phyloP scores from a whole-genome alignment of 2,888 invertebrate species.

The Physocephala rufipes region DNA sequence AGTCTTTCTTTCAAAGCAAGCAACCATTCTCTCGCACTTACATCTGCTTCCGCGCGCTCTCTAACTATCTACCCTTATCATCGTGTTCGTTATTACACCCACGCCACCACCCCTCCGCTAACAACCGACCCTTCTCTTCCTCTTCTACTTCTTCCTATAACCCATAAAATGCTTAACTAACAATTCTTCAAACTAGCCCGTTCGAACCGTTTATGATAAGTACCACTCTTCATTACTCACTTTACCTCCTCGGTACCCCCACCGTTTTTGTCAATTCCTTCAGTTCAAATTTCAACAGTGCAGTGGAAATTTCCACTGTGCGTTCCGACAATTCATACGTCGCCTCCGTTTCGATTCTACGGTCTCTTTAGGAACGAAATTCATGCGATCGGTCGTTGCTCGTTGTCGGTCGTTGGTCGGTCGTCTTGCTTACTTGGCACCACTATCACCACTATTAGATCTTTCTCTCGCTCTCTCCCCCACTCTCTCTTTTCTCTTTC shows the following conservation, averaged over 20 bases:
- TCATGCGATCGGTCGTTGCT: constrained; percentile 1
- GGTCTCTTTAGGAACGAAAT: constrained; percentile 14
- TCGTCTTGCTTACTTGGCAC: no score
- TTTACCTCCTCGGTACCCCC: neutral
- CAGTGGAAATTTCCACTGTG: constrained; percentile 61
- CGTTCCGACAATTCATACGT: constrained; percentile 25
- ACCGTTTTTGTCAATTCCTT: constrained; percentile 17
- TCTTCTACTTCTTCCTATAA: no score
- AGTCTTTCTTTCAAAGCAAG: no score
- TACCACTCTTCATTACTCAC: neutral
- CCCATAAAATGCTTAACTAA: neutral
- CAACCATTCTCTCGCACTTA: no score
- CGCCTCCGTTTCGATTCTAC: constrained; percentile 16
- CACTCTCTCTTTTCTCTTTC: no score
- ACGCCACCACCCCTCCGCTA: neutral
- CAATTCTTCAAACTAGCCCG: neutral
- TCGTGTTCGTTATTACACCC: no score
- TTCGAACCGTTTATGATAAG: neutral
- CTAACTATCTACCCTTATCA: no score
- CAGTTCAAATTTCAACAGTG: constrained; percentile 39
- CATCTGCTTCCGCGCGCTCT: no score
- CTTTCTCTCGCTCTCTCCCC: no score
- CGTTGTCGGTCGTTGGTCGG: constrained; percentile 31
- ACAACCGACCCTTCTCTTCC: no score
- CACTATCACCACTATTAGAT: no score